Base-by-base conservation (phyloP, 2,888 invertebrate genomes). In the Cristatella mucedo region DNA sequence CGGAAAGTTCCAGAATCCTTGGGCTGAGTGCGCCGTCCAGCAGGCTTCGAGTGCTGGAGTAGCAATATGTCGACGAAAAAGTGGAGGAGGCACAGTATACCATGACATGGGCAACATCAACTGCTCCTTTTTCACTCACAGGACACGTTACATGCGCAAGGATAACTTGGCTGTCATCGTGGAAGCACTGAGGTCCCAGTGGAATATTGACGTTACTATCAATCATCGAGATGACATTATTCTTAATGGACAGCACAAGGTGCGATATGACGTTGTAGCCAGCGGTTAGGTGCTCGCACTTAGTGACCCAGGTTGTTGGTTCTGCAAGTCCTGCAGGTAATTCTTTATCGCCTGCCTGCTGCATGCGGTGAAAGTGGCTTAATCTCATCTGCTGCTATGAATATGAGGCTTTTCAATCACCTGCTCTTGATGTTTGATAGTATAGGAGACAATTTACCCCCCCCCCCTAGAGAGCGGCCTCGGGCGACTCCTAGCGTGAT, bases 1-100 rank as follows among this genome's bases (percentile, higher is more conserved):
- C 60, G 97, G 97, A 4, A 76, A 85, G 42, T 85, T 93, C 66
- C 95, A 95, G 66, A 97, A 97, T 67, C 87, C 91, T 1, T 97
- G 91, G 81, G 63, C 78, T 22, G 95, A 97, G 65, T 79, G 83
- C 1, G 82, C 93, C 63, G 68, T 84, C 2, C 72, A 76, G 2
- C 71, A 73, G 30, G 63, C 82, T 36, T 60, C 71, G 45, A 74
- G 76, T 36, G 70, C 73, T 30, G 77, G 76, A 13, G 76, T 93
- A 41, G 70, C 74, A 9, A 55, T 91, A 44, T 91, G 82, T 0
- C 74, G 97, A 42, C 74, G 97, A 30, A 84, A 84, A 57, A 91
- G 91, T 66, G 95, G 95, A 21, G 75, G 97, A 44, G 95, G 93
- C 20, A 80, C 91, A 3, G 91, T 97, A 19, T 97, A 85, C 65